phyloP scores from a whole-genome alignment of 1,140 invertebrate genomes.

The Anastrepha ludens region DNA sequence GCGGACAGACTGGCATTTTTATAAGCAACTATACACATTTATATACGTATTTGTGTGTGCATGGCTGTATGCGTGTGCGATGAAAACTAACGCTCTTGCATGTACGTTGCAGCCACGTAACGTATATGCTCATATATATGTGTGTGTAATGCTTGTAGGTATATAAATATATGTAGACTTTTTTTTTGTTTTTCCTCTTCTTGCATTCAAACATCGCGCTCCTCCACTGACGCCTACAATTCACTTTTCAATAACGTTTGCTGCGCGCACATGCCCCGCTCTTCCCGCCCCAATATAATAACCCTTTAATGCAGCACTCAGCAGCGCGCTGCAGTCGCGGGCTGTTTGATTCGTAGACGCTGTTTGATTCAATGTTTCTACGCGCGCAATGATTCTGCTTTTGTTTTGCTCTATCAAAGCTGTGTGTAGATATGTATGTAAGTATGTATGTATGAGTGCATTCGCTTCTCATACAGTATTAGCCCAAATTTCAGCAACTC shows the following conservation, averaged over 20 bases:
- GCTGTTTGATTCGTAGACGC: neutral
- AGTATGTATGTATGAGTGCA: neutral
- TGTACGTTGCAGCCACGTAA: too few species aligned
- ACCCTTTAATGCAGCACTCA: neutral
- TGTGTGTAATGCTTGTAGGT: neutral
- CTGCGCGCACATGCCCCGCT: neutral
- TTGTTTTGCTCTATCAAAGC: neutral
- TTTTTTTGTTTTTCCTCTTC: neutral
- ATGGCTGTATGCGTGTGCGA: too few species aligned
- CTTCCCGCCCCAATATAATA: neutral
- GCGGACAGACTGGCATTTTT: neutral
- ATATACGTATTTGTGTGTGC: neutral
- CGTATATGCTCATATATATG: too few species aligned
- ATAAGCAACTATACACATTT: neutral
- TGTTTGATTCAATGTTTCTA: conserved; percentile 15
- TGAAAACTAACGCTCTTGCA: too few species aligned
- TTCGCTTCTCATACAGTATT: neutral
- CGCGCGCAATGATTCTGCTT: neutral
- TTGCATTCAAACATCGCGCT: neutral
- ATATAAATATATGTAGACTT: neutral
- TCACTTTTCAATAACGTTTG: neutral
- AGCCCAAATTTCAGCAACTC: too few species aligned
- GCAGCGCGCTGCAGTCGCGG: neutral
- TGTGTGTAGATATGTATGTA: neutral
- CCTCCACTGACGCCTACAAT: neutral